Evolutionary conservation across 2,888 invertebrate genomes (phyloP).

Genomic region (Atherix ibis): DNA sequence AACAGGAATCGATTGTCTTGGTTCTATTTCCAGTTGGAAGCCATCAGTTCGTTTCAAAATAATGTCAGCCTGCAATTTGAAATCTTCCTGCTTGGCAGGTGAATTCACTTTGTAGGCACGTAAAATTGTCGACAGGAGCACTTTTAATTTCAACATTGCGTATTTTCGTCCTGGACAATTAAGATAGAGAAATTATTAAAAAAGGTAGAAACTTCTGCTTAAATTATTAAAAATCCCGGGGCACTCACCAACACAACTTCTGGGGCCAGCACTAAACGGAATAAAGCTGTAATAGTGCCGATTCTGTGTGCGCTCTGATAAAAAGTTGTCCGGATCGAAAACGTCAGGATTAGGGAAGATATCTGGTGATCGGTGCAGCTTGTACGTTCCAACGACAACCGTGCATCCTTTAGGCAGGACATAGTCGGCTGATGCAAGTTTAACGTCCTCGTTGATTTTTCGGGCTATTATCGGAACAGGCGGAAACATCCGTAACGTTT

Average conservation of each 20-base stretch:
- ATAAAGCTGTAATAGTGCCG: conserved; percentile 67
- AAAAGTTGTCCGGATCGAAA: conserved; percentile 66
- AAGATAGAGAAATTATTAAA: background rate
- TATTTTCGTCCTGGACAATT: conserved; percentile 47
- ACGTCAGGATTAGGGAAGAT: conserved; percentile 52
- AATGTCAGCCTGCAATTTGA: conserved; percentile 52
- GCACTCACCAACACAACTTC: conserved; percentile 60
- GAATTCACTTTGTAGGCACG: conserved; percentile 50
- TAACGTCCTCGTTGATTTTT: conserved; percentile 49
- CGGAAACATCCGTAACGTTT: conserved; percentile 60
- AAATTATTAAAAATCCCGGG: no score
- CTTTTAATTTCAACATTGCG: conserved; percentile 62
- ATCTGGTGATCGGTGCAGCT: conserved; percentile 48
- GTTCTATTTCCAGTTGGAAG: conserved; percentile 50
- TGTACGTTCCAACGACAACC: conserved; percentile 48
- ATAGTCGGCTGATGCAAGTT: conserved; percentile 43
- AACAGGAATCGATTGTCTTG: conserved; percentile 28
- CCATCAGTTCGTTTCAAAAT: conserved; percentile 60
- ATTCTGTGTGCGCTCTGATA: conserved; percentile 56
- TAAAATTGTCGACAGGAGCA: conserved; percentile 52
- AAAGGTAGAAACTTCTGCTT: no score
- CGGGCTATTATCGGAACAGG: conserved; percentile 67
- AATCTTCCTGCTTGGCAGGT: conserved; percentile 47
- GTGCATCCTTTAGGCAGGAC: conserved; percentile 54
- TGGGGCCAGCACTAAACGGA: conserved; percentile 66